These are phyloP conservation scores for Ennomos erosarius DNA, from an alignment of 2,888 invertebrate genomes.

Conservation along the genomic window DNA sequence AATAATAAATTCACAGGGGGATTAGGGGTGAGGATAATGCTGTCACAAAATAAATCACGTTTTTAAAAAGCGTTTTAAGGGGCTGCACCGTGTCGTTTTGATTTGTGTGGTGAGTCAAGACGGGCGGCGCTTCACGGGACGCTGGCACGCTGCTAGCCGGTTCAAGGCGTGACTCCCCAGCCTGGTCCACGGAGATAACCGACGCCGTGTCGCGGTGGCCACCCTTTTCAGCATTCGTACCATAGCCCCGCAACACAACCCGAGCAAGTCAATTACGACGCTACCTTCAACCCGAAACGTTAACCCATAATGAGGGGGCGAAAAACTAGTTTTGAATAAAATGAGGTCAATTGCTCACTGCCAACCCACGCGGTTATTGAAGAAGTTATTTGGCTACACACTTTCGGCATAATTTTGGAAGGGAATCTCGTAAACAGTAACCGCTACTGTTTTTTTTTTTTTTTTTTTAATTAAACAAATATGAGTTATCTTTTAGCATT, in stretches of 20 bases:
- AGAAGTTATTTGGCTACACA: slow-evolving; percentile 27
- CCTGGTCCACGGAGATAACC: slow-evolving; percentile 64
- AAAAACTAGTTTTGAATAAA: slow-evolving; percentile 41
- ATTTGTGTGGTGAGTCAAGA: slow-evolving; percentile 65
- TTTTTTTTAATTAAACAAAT: too few species aligned
- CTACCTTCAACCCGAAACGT: slow-evolving; percentile 35
- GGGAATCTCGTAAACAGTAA: slow-evolving; percentile 18
- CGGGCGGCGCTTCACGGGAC: slow-evolving; percentile 39
- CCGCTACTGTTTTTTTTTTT: slow-evolving; percentile 15
- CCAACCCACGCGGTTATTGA: slow-evolving; percentile 28
- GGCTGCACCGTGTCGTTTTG: slow-evolving; percentile 59
- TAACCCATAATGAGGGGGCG: slow-evolving; percentile 37
- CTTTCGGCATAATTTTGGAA: slow-evolving; percentile 22
- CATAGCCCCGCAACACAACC: slow-evolving; percentile 20
- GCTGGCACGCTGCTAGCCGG: neutral
- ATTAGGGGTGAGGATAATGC: slow-evolving; percentile 74
- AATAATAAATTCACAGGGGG: slow-evolving; percentile 71
- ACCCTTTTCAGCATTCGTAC: slow-evolving; percentile 10
- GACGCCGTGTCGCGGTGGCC: slow-evolving; percentile 24
- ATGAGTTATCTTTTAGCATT: slow-evolving; percentile 9
- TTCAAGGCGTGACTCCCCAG: slow-evolving; percentile 39
- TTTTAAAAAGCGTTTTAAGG: slow-evolving; percentile 70
- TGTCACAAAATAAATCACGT: slow-evolving; percentile 71
- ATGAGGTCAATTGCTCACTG: slow-evolving; percentile 38
- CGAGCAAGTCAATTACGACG: slow-evolving; percentile 38